Conservation (phyloP, 1,140 invertebrate genomes). For the Zaprionus vittiger region DNA sequence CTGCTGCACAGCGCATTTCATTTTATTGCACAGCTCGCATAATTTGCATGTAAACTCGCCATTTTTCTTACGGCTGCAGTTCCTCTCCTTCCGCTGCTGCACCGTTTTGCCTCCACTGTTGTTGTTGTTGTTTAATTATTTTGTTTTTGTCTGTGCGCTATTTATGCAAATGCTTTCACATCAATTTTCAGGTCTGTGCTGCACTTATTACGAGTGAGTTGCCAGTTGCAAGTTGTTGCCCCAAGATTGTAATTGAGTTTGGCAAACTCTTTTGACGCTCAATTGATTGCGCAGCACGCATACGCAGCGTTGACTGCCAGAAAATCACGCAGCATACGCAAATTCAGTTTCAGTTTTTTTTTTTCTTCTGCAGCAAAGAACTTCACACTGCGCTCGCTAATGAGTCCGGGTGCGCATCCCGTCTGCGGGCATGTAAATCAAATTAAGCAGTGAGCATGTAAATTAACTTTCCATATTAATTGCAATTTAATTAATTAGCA, state of each 20-base stretch:
- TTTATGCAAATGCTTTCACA: slow-evolving; percentile 61
- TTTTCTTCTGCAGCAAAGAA: slow-evolving; percentile 20
- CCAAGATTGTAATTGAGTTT: slow-evolving; percentile 73
- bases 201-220: slow-evolving; percentile 29
- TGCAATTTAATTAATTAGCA: slow-evolving; percentile 79
- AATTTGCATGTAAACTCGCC: slow-evolving; percentile 82
- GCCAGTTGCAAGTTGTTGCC: slow-evolving; percentile 16
- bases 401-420: slow-evolving; percentile 17
- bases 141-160: slow-evolving; percentile 43
- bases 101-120: slow-evolving; percentile 1
- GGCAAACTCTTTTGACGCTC: slow-evolving; percentile 72
- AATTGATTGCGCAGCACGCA: slow-evolving; percentile 67
- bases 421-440: slow-evolving; percentile 62
- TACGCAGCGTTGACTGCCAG: slow-evolving; percentile 58
- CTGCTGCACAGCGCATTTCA: slow-evolving; percentile 33
- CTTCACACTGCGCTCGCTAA: slow-evolving; percentile 58
- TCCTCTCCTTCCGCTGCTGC: neutral
- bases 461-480: slow-evolving; percentile 82
- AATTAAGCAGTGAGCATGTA: slow-evolving; percentile 76
- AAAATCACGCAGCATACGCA: slow-evolving; percentile 14
- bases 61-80: slow-evolving; percentile 66
- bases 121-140: slow-evolving; percentile 51
- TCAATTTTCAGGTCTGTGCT: slow-evolving; percentile 51
- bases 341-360: slow-evolving; percentile 10
- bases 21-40: slow-evolving; percentile 74